phyloP scores from a whole-genome alignment of 2,888 invertebrate species.

The Meliscaeva auricollis region DNA sequence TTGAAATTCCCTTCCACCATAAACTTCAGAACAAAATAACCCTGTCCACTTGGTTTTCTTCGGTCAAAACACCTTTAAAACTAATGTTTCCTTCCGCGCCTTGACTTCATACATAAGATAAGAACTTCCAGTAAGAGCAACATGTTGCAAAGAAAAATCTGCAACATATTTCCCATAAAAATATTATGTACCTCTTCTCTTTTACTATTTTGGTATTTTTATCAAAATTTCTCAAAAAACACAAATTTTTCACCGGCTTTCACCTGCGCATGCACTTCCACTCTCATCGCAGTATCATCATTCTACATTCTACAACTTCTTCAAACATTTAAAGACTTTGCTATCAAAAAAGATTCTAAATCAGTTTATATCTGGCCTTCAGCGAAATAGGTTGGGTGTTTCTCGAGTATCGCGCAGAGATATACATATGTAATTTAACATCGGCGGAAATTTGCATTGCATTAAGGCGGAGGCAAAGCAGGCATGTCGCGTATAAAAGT shows the following conservation, averaged over 20 bases:
- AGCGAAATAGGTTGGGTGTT: constrained; percentile 50
- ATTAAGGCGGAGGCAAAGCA: no score
- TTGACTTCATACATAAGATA: no score
- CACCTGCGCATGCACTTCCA: constrained; percentile 50
- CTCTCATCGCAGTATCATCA: background rate
- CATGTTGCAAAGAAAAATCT: background rate
- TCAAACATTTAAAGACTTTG: background rate
- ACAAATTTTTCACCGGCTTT: constrained; percentile 21
- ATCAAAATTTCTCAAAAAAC: constrained; percentile 13
- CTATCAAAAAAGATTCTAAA: constrained; percentile 56
- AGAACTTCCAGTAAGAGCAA: background rate
- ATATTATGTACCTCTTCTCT: constrained; percentile 2
- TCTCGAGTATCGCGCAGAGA: constrained; percentile 10
- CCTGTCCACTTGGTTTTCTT: no score
- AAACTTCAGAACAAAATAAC: no score
- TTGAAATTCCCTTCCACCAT: no score
- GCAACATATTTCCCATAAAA: background rate
- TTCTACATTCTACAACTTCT: background rate
- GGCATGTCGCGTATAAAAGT: background rate
- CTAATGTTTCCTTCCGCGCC: background rate
- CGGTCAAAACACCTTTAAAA: no score
- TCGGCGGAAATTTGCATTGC: background rate
- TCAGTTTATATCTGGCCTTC: constrained; percentile 65
- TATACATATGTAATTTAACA: background rate
- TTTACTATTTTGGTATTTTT: background rate